Base-by-base conservation (phyloP, 1,140 invertebrate species). In the Drosophila simulans region DNA sequence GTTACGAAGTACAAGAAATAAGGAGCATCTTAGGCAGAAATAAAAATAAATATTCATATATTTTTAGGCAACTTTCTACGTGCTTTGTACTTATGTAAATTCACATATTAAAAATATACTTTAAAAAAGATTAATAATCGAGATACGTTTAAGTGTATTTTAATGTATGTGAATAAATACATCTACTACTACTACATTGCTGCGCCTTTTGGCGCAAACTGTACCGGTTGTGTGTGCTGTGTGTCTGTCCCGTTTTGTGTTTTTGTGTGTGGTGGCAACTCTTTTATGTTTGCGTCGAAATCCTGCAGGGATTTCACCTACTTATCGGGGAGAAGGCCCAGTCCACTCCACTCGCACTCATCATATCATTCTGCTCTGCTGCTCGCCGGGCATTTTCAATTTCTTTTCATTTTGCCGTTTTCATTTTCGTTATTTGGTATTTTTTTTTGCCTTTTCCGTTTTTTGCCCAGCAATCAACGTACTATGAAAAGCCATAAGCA, bases 361-460 rank as follows among this genome's bases (percentile, higher is more conserved):
- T 65, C 71, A 78, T 82, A 83, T 83, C 80, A 81, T 75, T 74
- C 71, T 64, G 71, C 70, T 74, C 59, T 65, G 71, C 53, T 75
- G 72, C 72, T 75, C 51, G 72, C 59, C 53, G 72, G 72, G 72
- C 46, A 75, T 75, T 75, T 75, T 75, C 72, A 72, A 71, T 73
- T 73, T 73, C 48, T 55, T 63, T 71, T 59, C 49, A 52, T 71
- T 73, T 71, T 53, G 20, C 48, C 25, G 22, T 74, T 63, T 63
- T 74, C 51, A 55, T 59, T 73, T 73, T 59, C 49, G 34, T 51
- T 55, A 60, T 49, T 69, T 57, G 15, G 46, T 48, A 37, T 52
- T 57, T 48, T 55, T 52, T 27, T 39, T 37, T 39, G 43, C 37
- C 40, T 57, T 22, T 40, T 49, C 4, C 22, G 15, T 55, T 49